A percentile compares a stretch with the other conserved stretches of the same genome.
Conservation (phyloP, 64 coral and sea anemone genomes). For the Stichodactyla mertensii region DNA sequence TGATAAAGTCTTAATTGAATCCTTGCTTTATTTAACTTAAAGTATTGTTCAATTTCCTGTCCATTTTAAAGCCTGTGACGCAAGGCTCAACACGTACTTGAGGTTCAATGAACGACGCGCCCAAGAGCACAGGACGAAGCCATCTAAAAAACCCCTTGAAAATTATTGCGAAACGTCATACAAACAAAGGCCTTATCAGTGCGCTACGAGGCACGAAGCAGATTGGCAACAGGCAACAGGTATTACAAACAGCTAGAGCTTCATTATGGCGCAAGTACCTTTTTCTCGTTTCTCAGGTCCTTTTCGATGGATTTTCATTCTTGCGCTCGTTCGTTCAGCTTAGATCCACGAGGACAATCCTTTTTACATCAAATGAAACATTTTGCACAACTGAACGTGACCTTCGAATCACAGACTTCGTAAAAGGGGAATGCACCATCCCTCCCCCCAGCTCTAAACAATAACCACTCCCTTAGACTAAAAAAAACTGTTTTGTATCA, state of each 20-base stretch:
- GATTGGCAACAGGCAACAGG: no score
- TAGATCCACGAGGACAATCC: background rate
- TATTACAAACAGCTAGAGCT: background rate
- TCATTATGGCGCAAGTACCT: background rate
- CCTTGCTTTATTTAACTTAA: background rate
- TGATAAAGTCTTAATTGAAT: background rate
- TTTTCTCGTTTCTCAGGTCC: background rate
- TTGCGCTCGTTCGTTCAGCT: background rate
- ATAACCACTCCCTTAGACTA: no score
- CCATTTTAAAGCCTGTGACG: background rate
- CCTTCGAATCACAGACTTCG: background rate
- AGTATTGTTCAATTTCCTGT: background rate
- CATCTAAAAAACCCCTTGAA: background rate
- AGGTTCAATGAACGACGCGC: background rate
- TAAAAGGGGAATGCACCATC: background rate
- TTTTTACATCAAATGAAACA: background rate
- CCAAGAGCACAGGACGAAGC: background rate
- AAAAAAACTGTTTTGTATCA: background rate
- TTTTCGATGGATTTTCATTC: background rate
- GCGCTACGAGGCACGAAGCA: no score
- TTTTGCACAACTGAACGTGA: background rate
- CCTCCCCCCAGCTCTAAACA: no score
- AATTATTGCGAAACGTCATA: background rate
- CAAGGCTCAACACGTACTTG: background rate
- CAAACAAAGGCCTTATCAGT: background rate